Percentiles rank a stretch among this genome's conserved stretches.
phyloP scores from a whole-genome alignment of 2,888 invertebrate species.

The Xylocampa areola region DNA sequence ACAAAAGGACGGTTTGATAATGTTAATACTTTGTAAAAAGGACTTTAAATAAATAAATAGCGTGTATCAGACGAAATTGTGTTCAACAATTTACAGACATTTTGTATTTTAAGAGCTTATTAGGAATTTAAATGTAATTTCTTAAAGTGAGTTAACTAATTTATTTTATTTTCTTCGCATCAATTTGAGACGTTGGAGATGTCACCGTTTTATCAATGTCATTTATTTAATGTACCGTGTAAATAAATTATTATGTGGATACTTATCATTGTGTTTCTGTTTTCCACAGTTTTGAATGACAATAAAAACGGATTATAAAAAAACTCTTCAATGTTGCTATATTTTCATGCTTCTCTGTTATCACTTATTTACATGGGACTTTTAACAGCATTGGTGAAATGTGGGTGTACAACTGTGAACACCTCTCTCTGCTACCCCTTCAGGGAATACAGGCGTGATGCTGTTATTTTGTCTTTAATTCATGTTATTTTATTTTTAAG shows the following conservation, averaged over 20 bases:
- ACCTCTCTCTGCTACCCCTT: no score
- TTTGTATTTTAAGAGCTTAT: conserved; percentile 42
- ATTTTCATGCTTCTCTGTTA: no score
- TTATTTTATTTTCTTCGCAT: not conserved
- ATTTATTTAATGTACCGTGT: not conserved
- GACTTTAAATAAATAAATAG: not conserved
- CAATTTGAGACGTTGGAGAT: not conserved
- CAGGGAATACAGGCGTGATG: no score
- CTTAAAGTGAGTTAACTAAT: not conserved
- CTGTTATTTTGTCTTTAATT: no score
- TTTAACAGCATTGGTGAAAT: no score
- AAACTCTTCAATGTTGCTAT: no score
- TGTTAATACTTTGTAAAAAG: conserved; percentile 5
- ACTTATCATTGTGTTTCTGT: no score
- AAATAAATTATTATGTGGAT: not conserved
- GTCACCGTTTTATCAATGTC: not conserved
- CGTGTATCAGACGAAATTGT: conserved; percentile 19
- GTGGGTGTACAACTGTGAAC: no score
- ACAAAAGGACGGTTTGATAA: conserved; percentile 16
- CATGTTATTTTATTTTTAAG: no score
- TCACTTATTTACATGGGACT: no score
- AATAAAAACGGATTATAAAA: no score
- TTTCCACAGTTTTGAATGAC: no score
- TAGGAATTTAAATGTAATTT: conserved; percentile 15
- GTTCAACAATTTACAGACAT: conserved; percentile 29